Percentiles rank a stretch among this genome's conserved stretches.
These are phyloP conservation scores for Myripristis murdjan DNA, from an alignment of 2,797 vertebrate genomes.

Conservation along the genomic window DNA sequence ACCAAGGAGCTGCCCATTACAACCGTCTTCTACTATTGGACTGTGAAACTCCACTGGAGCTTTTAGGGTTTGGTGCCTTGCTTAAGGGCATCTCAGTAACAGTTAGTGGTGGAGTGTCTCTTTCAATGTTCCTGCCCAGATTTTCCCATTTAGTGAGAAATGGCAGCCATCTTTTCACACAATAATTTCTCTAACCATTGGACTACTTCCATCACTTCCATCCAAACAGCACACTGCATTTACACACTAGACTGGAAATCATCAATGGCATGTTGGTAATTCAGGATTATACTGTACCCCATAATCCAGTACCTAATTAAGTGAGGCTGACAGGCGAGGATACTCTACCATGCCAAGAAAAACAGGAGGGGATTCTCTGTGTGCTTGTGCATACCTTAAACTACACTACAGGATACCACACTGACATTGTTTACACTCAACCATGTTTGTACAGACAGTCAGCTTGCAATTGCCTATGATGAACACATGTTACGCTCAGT, in stretches of 20 bases:
- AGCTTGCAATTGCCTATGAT: background rate
- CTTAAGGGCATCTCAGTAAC: background rate
- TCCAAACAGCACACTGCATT: constrained; percentile 10
- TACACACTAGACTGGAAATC: constrained; percentile 12
- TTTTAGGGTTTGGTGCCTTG: background rate
- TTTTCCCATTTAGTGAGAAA: background rate
- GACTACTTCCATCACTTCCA: too few species aligned
- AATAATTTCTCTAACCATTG: constrained; percentile 10
- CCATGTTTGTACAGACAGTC: constrained; percentile 12
- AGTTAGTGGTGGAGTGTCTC: background rate
- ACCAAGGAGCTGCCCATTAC: background rate
- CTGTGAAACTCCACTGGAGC: background rate
- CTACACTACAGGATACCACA: constrained; percentile 38
- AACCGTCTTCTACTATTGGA: background rate
- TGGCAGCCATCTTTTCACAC: constrained; percentile 11
- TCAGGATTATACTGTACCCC: background rate
- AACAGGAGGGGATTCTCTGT: constrained; percentile 5
- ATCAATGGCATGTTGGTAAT: constrained; percentile 1
- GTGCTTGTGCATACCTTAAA: constrained; percentile 37
- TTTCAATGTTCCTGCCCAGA: background rate
- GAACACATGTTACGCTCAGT: background rate
- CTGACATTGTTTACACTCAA: constrained; percentile 11
- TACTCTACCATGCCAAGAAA: constrained; percentile 12
- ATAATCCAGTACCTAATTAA: constrained; percentile 1
- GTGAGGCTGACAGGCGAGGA: constrained; percentile 1